Conservation (phyloP, 1,140 invertebrate species). For the Sycophila sp. region DNA sequence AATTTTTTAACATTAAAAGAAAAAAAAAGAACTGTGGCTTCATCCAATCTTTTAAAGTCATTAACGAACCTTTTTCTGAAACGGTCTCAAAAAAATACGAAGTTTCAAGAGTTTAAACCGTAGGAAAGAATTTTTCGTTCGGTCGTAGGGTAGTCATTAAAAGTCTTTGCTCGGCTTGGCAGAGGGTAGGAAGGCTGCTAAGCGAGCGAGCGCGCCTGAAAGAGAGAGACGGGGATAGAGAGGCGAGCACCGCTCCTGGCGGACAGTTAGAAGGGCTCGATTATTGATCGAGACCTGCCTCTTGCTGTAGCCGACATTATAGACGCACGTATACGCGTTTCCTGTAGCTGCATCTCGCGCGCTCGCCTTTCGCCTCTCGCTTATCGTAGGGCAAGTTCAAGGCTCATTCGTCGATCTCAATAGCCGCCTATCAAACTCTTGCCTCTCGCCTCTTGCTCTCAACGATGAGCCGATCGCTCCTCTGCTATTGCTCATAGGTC, state of each 20-base stretch:
- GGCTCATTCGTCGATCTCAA: slow-evolving; percentile 62
- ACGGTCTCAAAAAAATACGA: not conserved
- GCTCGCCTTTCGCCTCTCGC: slow-evolving; percentile 39
- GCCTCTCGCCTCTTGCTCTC: no score
- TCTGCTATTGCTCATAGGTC: no score
- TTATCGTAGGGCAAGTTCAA: slow-evolving; percentile 67
- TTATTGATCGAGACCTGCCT: slow-evolving; percentile 53
- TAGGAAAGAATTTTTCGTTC: slow-evolving; percentile 2
- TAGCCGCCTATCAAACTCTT: slow-evolving; percentile 55
- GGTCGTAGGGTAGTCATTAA: slow-evolving; percentile 29
- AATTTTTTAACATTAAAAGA: no score
- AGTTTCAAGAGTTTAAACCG: not conserved
- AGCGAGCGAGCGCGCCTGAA: not conserved
- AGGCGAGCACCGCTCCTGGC: slow-evolving; percentile 34
- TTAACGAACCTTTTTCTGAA: no score
- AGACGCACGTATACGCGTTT: slow-evolving; percentile 18
- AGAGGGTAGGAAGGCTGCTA: not conserved
- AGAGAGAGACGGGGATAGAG: slow-evolving; percentile 3
- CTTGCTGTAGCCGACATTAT: slow-evolving; percentile 35
- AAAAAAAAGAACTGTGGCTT: no score
- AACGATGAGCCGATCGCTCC: no score
- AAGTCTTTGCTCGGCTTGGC: slow-evolving; percentile 35
- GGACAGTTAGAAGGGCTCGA: slow-evolving; percentile 51
- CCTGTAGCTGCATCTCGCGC: not conserved
- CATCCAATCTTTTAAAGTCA: no score